Base-by-base conservation (phyloP, 1,140 invertebrate genomes). In the Leptinotarsa undecemlineata region DNA sequence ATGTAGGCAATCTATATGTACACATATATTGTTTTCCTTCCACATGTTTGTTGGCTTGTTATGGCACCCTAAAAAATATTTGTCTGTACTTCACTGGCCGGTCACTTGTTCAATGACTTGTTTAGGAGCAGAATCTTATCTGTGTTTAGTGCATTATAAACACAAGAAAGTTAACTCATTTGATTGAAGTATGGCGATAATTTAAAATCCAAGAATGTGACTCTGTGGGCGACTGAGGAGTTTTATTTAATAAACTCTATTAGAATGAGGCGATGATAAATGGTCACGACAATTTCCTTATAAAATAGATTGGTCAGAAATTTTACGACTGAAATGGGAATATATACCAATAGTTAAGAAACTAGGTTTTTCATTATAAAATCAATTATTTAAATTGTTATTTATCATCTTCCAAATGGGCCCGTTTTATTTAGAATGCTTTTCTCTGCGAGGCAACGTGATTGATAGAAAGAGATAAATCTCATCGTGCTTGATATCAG, bases 181-280 rank as follows among this genome's bases (percentile, higher is more conserved):
- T 64, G 63, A 64, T 64, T 21, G 63, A 64, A 64, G 63, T 64
- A 64, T 64, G 63, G 63, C 20, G 21, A 64, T 64, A 64, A 64
- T 64, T 64, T 64, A 4, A 33, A 64, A 64, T 64, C 63, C 14
- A 64, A 64, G 63, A 64, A 64, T 64, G 63, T 64, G 13, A 15
- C 21, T 33, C 20, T 14, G 63, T 64, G 63, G 63, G 63, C 63
- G 26, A 33, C 20, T 20, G 13, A 64, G 14, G 4, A 23, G 20
- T 33, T 33, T 26, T 64, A 64, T 64, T 64, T n/a, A 64, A 64
- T 64, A 21, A 64, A 64, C 17, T 64, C 20, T 64, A 64, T 64
- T 64, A 23, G 63, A 64, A 64, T 64, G 20, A 15, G 17, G 15
- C 63, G 63, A 14, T 64, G 20, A 64, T 64, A 11, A 64, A 64